Conservation (phyloP, 2,888 invertebrate genomes). For the Leptopterna dolabrata region DNA sequence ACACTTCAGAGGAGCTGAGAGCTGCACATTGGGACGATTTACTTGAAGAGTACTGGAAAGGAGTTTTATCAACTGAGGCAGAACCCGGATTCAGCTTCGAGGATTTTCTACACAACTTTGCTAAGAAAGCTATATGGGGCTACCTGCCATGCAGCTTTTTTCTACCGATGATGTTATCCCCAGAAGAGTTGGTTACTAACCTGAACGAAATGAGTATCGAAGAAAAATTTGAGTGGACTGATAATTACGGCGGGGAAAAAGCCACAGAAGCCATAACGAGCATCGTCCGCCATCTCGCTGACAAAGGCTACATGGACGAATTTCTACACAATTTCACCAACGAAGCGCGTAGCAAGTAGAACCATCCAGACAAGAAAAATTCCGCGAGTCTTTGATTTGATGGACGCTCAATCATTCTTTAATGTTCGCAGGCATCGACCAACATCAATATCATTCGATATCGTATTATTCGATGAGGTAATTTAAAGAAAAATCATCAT, state of each 20-base stretch:
- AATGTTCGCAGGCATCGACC: no score
- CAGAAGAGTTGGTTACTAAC: background rate
- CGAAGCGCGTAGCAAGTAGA: background rate
- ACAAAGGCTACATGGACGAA: slow-evolving; percentile 61
- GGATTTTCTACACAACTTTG: slow-evolving; percentile 53
- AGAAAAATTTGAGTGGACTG: background rate
- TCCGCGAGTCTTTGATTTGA: background rate
- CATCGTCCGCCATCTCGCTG: slow-evolving; percentile 59
- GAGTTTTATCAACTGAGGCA: slow-evolving; percentile 48
- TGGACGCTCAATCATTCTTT: no score
- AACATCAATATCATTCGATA: no score
- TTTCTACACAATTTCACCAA: background rate
- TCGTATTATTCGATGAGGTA: no score
- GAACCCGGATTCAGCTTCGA: slow-evolving; percentile 42
- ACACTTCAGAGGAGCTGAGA: slow-evolving; percentile 64
- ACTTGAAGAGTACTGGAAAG: slow-evolving; percentile 63
- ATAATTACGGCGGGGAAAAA: slow-evolving; percentile 35
- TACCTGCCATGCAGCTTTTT: slow-evolving; percentile 57
- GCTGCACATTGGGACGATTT: slow-evolving; percentile 63
- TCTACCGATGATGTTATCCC: slow-evolving; percentile 56
- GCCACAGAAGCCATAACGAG: slow-evolving; percentile 48
- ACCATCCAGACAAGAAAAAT: background rate
- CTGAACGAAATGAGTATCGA: background rate
- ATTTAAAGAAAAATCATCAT: no score
- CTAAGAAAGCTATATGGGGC: slow-evolving; percentile 57